Evolutionary conservation across 1,140 invertebrate genomes (phyloP), one percentile per base, ranked within the genome.

Genomic region (Caenorhabditis remanei): DNA sequence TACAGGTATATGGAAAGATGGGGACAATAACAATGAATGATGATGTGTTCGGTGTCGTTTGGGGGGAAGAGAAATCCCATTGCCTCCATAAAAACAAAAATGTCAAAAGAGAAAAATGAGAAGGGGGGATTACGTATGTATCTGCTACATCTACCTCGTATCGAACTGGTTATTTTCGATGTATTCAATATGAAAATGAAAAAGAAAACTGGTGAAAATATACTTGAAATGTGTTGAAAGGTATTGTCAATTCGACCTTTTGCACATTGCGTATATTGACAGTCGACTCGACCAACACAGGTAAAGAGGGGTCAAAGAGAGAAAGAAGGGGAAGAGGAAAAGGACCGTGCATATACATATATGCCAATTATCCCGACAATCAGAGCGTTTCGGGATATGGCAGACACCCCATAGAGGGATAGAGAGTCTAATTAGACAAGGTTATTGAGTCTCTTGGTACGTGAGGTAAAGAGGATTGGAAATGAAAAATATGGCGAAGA

Each of bases 11-110:
- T 13, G 40, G 8, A 24, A 65, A 7, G 13, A 48, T 16, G 41
- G 19, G 9, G 46, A 79, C 71, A 79, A 79, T 79, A 79, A 79
- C 71, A 79, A 79, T 79, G 71, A 79, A 79, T 79, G 71, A 79
- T 79, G 71, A 79, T 79, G 71, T 79, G 71, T 50, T n/a, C n/a
- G 50, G 71, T 71, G 65, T 71, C 41, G 40, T 40, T 19, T 46
- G n/a, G 65, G 41, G 41, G 24, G 24, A 63, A 63, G 8, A 16
- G 6, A 16, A 32, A 16, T 11, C 61, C 21, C 24, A 63, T 11
- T 24, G 7, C 61, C 61, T 4, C 65, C 65, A 71, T 16, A 46
- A 24, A 16, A 21, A 65, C 24, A 65, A 50, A 79, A 79, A 79
- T 13, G n/a, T 41, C 7, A 46, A 48, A 24, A 53, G 46, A 53